Conservation (phyloP, 2,113 vertebrate species). For the Potamarius usumacintae region DNA sequence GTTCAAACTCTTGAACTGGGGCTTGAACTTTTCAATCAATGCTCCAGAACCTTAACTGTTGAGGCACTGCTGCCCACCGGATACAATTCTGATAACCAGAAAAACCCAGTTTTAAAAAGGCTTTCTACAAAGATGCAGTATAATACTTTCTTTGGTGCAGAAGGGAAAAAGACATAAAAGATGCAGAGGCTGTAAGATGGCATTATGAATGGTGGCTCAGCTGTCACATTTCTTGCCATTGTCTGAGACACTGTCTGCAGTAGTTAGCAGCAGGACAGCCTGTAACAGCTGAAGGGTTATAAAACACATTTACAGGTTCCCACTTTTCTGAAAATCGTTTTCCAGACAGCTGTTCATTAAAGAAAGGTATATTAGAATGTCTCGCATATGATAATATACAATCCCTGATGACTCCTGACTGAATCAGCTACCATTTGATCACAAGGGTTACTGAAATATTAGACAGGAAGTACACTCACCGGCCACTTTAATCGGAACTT, state of each 20-base stretch:
- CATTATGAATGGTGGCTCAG: conserved; percentile 17
- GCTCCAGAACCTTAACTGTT: not conserved
- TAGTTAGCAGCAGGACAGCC: conserved; percentile 23
- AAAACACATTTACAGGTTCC: conserved; percentile 30
- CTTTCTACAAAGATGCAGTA: not conserved
- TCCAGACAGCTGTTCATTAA: not conserved
- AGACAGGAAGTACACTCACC: too few species aligned
- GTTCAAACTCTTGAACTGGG: too few species aligned
- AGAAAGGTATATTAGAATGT: not conserved
- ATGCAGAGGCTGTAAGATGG: conserved; percentile 14
- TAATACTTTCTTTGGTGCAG: not conserved
- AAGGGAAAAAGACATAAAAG: not conserved
- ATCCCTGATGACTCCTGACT: not conserved
- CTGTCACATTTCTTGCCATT: conserved; percentile 30
- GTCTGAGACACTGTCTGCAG: conserved; percentile 29
- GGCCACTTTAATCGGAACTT: too few species aligned
- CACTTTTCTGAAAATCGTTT: not conserved
- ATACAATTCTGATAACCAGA: not conserved
- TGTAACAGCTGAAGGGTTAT: conserved; percentile 23
- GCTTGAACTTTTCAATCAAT: not conserved
- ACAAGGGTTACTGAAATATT: not conserved
- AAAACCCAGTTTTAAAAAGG: not conserved
- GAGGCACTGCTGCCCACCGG: not conserved
- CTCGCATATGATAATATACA: not conserved
- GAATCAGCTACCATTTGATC: not conserved